phyloP scores from a whole-genome alignment of 2,888 invertebrate genomes.

The Adelognathus sp. region DNA sequence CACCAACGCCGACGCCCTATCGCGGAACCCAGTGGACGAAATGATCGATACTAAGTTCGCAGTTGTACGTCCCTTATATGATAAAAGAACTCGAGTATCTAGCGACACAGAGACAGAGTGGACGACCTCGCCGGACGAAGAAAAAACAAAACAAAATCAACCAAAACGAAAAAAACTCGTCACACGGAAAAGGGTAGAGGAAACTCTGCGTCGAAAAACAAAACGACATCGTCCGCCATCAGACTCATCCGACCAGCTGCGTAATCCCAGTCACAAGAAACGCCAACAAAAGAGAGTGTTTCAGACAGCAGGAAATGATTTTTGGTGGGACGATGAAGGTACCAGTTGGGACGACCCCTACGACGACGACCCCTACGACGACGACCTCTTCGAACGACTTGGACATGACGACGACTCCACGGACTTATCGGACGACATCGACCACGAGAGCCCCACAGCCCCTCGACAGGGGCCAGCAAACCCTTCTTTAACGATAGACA shows the following conservation, averaged over 20 bases:
- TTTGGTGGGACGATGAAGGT: neutral
- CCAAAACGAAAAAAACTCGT: too few relatives aligned
- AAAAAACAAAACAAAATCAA: too few relatives aligned
- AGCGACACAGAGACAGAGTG: too few relatives aligned
- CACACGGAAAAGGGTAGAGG: neutral
- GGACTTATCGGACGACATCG: too few relatives aligned
- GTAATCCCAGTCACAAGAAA: too few relatives aligned
- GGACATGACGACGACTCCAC: too few relatives aligned
- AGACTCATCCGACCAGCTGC: neutral
- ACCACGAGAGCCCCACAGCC: too few relatives aligned
- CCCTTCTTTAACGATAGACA: too few relatives aligned
- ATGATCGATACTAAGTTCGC: neutral
- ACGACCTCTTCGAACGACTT: too few relatives aligned
- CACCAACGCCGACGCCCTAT: slow-evolving; percentile 28
- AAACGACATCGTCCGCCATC: neutral
- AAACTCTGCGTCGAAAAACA: neutral
- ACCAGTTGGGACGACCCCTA: neutral
- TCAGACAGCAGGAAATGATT: neutral
- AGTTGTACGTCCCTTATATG: neutral
- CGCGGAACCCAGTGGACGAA: slow-evolving; percentile 2
- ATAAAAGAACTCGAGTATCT: neutral
- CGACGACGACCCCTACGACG: neutral
- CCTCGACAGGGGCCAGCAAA: too few relatives aligned
- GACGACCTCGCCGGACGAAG: too few relatives aligned
- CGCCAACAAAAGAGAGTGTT: neutral